These are phyloP conservation scores for Engraulis encrasicolus DNA, from an alignment of 2,113 vertebrate species.

Conservation along the genomic window DNA sequence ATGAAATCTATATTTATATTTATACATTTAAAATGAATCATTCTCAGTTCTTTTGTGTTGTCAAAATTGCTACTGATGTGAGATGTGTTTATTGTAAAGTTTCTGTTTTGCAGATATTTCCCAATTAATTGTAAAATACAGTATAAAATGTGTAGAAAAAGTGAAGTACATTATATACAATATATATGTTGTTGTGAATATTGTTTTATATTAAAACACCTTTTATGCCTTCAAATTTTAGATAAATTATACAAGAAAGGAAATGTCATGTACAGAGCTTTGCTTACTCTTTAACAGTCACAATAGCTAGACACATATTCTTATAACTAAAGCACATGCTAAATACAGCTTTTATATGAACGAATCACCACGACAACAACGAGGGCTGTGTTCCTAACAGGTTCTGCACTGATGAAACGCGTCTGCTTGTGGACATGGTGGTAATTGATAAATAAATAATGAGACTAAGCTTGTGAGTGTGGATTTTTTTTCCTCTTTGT, in stretches of 20 bases:
- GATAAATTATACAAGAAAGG: background rate
- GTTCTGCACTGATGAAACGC: background rate
- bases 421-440: too few relatives aligned
- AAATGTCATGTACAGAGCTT: background rate
- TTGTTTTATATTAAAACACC: constrained; percentile 80
- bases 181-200: constrained; percentile 25
- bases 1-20: constrained; percentile 3
- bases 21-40: background rate
- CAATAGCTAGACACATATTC: background rate
- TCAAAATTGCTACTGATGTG: background rate
- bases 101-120: background rate
- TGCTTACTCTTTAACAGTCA: background rate
- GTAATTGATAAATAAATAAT: too few relatives aligned
- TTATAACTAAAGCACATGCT: background rate
- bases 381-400: background rate
- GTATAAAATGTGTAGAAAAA: constrained; percentile 28
- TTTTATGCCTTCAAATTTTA: background rate
- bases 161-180: background rate
- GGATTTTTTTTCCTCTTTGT: too few relatives aligned
- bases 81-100: background rate
- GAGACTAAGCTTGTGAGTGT: too few relatives aligned
- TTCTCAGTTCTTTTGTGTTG: background rate
- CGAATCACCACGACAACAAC: background rate
- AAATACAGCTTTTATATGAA: background rate
- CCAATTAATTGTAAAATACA: constrained; percentile 4